A percentile compares a stretch with the other conserved stretches of the same genome.
Evolutionary conservation across 2,888 invertebrate species (phyloP).

Genomic region (Netelia virgata): DNA sequence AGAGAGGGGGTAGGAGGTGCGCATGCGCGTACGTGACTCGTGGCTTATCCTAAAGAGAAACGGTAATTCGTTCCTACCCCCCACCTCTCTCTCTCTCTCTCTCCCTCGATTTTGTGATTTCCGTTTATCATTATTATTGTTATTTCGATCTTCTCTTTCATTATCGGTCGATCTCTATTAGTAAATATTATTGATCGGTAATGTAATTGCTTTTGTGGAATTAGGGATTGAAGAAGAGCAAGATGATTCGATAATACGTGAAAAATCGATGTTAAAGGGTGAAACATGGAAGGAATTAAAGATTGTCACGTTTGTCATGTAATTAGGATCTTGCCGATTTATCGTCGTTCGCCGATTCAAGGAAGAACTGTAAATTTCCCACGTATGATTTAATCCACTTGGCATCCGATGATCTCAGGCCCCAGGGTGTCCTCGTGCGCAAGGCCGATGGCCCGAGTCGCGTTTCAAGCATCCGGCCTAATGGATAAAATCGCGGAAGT

Average conservation of each 20-base stretch:
- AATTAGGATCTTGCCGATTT: too few relatives aligned
- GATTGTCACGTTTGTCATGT: too few relatives aligned
- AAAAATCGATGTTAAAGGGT: constrained; percentile 1
- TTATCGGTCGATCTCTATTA: constrained; percentile 12
- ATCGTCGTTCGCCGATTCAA: too few relatives aligned
- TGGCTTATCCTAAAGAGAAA: constrained; percentile 39
- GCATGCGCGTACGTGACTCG: constrained; percentile 58
- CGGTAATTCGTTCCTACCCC: constrained; percentile 28
- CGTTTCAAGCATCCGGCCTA: constrained; percentile 38
- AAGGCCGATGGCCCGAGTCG: constrained; percentile 54
- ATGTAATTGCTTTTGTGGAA: constrained; percentile 14
- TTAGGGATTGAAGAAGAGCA: neutral
- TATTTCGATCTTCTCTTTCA: constrained; percentile 22
- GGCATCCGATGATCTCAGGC: constrained; percentile 40
- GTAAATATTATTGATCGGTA: neutral
- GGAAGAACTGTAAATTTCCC: too few relatives aligned
- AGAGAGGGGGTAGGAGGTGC: constrained; percentile 32
- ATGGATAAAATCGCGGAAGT: constrained; percentile 62
- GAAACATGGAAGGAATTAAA: too few relatives aligned
- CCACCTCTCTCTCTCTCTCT: constrained; percentile 33
- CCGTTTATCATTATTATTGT: neutral
- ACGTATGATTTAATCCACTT: too few relatives aligned
- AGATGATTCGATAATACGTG: neutral
- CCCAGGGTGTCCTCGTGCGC: constrained; percentile 23
- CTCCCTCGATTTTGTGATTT: neutral